These are phyloP conservation scores for Dromius quadrimaculatus DNA, from an alignment of 2,888 invertebrate genomes.

Conservation along the genomic window DNA sequence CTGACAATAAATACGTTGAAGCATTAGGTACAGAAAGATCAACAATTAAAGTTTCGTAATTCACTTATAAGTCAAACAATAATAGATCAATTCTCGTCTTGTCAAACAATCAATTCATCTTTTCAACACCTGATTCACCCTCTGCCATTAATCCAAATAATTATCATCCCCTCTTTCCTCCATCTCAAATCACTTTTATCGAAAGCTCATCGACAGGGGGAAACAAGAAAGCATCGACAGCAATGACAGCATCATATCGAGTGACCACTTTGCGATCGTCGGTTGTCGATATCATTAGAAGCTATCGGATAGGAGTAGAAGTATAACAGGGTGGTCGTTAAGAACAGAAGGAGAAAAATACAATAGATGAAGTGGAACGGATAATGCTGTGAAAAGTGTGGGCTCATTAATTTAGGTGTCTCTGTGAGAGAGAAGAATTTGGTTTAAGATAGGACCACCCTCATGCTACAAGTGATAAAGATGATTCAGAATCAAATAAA, in stretches of 20 bases:
- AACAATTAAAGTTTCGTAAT: too few relatives aligned
- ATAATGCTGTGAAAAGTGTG: conserved; percentile 49
- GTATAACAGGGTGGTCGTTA: conserved; percentile 13
- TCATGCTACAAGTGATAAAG: too few relatives aligned
- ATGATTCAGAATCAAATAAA: too few relatives aligned
- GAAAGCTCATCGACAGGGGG: conserved; percentile 1
- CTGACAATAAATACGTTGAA: too few relatives aligned
- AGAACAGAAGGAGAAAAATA: conserved; percentile 37
- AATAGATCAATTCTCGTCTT: too few relatives aligned
- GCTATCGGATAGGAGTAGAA: conserved; percentile 16
- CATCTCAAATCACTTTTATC: background rate
- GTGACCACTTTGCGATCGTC: conserved; percentile 4
- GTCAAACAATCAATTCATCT: conserved; percentile 1
- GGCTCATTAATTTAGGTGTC: conserved; percentile 52
- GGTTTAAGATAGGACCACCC: too few relatives aligned
- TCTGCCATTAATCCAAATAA: conserved; percentile 10
- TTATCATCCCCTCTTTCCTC: background rate
- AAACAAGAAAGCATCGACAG: conserved; percentile 4
- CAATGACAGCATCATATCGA: background rate
- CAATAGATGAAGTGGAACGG: conserved; percentile 52
- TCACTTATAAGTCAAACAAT: too few relatives aligned
- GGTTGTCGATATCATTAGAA: conserved; percentile 26
- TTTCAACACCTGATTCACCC: conserved; percentile 13
- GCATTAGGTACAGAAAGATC: too few relatives aligned
- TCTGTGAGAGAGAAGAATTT: conserved; percentile 21